phyloP scores from a whole-genome alignment of 2,113 vertebrate genomes.

The Galemys pyrenaicus region DNA sequence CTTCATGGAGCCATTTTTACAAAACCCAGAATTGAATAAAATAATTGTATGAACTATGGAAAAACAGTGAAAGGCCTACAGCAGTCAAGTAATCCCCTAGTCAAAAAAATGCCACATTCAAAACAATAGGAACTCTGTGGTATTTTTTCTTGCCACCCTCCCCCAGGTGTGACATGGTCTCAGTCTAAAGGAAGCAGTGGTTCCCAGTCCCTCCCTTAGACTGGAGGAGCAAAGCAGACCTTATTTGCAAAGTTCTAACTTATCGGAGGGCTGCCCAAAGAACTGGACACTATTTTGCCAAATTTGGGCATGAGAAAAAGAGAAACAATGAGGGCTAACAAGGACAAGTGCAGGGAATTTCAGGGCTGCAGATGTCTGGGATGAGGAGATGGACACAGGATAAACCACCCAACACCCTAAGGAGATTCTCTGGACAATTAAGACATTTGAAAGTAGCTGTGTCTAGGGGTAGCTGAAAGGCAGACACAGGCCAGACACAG shows the following conservation, averaged over 20 bases:
- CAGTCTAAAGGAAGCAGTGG: neutral
- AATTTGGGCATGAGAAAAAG: neutral
- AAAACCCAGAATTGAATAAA: neutral
- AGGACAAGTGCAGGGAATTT: neutral
- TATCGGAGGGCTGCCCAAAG: neutral
- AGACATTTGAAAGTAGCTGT: neutral
- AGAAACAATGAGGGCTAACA: neutral
- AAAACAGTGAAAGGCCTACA: neutral
- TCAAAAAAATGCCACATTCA: neutral
- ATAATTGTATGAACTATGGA: neutral
- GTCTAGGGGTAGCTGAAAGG: neutral
- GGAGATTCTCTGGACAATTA: neutral
- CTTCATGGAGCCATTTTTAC: neutral
- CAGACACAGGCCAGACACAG: neutral
- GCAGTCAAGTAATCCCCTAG: neutral
- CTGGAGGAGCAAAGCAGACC: neutral
- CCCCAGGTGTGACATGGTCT: neutral
- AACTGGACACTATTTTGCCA: neutral
- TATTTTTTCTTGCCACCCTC: neutral
- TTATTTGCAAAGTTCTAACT: neutral
- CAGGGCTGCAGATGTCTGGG: neutral
- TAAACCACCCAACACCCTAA: neutral
- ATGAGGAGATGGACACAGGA: neutral
- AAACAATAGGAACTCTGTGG: neutral
- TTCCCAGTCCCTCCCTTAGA: neutral